Evolutionary conservation across 2,888 invertebrate genomes (phyloP), one percentile per base, ranked within the genome.

Genomic region (Clitarchus hookeri): DNA sequence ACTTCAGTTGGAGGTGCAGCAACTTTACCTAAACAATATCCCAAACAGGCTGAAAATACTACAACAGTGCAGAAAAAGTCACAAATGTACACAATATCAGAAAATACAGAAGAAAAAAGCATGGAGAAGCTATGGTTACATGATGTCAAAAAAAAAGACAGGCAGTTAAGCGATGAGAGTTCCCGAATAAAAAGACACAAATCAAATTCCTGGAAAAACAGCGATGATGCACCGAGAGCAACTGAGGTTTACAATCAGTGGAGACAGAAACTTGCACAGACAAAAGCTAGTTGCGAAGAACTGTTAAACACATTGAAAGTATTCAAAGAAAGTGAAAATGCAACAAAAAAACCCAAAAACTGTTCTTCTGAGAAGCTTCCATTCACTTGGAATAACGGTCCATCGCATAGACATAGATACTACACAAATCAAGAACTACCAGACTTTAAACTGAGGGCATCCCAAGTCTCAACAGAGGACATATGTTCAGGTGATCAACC

Each of bases 241-340:
- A 84, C 82, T 25, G 84, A 87, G 79, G 54, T 83, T 54, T 85
- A 86, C 25, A 84, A 85, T 23, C 86, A 87, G 36, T 86, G 85
- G 85, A 65, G 23, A 48, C 82, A 84, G 27, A 87, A 84, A 53
- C 84, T 87, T 25, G 85, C 85, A 27, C 85, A 79, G 25, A 87
- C 85, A 36, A 54, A 84, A 84, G 84, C 85, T 26, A 87, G 79
- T 26, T 85, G 87, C 23, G 84, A 87, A 78, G 87, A 87, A 25
- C 82, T 87, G 80, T 65, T 87, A 13, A 44, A 77, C 44, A 87
- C 85, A 54, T 44, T 87, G 9, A 87, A 85, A 85, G 48, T 82
- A 25, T 44, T 85, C 26, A 85, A 54, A 44, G 87, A 84, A 36
- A 85, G 54, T 82, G 87, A 84, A 77, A 78, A 53, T 48, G 6